A percentile compares a stretch with the other conserved stretches of the same genome.
Conservation (phyloP, 2,888 invertebrate species). For the Sinhomidia bicolor region DNA sequence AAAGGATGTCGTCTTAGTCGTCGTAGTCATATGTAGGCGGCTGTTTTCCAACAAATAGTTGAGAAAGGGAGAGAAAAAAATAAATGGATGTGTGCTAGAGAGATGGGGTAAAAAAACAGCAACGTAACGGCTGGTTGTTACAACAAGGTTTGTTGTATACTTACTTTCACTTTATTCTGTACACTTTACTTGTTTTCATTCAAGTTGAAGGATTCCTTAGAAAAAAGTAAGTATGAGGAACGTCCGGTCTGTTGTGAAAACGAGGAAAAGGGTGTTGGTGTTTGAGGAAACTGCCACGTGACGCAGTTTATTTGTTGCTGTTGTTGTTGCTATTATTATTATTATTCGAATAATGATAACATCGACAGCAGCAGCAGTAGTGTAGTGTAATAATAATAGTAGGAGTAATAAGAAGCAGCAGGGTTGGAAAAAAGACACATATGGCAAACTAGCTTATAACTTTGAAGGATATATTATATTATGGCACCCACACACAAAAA, state of each 20-base stretch:
- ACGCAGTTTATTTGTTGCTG: slow-evolving; percentile 1
- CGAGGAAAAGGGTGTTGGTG: not conserved
- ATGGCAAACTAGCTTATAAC: slow-evolving; percentile 1
- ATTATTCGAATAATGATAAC: no score
- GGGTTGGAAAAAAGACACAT: not conserved
- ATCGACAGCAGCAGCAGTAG: not conserved
- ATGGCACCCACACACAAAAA: slow-evolving; percentile 27
- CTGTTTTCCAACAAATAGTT: no score
- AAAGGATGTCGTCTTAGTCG: slow-evolving; percentile 41
- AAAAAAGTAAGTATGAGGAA: slow-evolving; percentile 28
- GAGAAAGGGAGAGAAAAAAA: not conserved
- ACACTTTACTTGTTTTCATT: not conserved
- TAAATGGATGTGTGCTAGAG: not conserved
- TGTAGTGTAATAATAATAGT: not conserved
- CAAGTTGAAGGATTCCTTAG: not conserved
- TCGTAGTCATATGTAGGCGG: no score
- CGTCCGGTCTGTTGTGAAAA: slow-evolving; percentile 24
- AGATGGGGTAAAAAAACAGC: no score
- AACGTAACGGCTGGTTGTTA: no score
- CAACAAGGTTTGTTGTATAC: no score
- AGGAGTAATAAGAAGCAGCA: no score
- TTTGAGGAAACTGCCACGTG: not conserved
- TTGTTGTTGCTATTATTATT: no score
- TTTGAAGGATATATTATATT: slow-evolving; percentile 1
- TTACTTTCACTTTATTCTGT: not conserved